Evolutionary conservation across 2,888 invertebrate genomes (phyloP), one percentile per base, ranked within the genome.

Genomic region (Erynnis tages): DNA sequence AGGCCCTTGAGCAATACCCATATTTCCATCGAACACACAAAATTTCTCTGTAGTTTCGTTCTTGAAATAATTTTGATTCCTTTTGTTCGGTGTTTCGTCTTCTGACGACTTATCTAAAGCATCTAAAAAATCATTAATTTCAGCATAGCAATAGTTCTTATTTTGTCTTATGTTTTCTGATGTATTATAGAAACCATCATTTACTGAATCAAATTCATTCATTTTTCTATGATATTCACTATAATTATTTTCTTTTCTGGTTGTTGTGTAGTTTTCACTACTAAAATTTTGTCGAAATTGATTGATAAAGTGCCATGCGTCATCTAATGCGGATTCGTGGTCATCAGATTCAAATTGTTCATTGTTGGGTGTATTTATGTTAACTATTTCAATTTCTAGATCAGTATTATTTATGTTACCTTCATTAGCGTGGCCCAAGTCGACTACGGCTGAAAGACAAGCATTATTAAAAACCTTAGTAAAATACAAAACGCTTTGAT

Each of bases 1-100:
- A 1, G 77, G 82, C 4, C 67, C 73, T 54, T 78, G 73, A 37
- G 76, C 73, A 4, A 57, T 41, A 34, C 68, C 65, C 16, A 44
- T 52, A 6, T 66, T 41, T 13, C 73, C 67, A 53, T 65, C 72
- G 0, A 60, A 63, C 14, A 68, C 54, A 8, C 65, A 59, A 54
- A 75, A 63, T 17, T 67, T 61, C 2, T 71, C 61, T 34, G 62
- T 63, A 7, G 59, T 55, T 45, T 62, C 62, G 7, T 67, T 61
- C 46, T 62, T 50, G 21, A 61, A 62, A 25, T 60, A 58, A 16
- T 62, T 57, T 48, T 52, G 29, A 10, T 29, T 10, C 2, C 6
- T 16, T 38, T 11, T 37, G 10, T 21, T 37, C 21, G 43, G 43
- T 1, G 21, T 10, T 37, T 30, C 52, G 8, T 44, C 37, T 10